These are phyloP conservation scores for Tretioscincus oriximinensis DNA, from an alignment of 2,113 vertebrate genomes.

Conservation along the genomic window DNA sequence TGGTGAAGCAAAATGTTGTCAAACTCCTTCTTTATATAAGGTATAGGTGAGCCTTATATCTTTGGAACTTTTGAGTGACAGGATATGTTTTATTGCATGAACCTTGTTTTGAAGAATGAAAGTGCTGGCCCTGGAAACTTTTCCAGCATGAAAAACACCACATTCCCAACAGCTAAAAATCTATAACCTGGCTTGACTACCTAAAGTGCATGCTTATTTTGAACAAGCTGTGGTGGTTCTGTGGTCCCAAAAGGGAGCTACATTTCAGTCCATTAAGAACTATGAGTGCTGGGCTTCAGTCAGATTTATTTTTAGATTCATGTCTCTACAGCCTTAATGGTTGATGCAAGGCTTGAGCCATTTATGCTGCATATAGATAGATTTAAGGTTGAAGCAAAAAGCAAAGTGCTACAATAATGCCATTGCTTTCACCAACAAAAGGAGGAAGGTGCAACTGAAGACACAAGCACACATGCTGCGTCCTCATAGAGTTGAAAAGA, in stretches of 20 bases:
- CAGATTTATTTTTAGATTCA: conserved; percentile 24
- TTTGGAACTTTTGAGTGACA: neutral
- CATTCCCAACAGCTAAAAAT: conserved; percentile 11
- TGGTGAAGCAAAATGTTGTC: too few relatives aligned
- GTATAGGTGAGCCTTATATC: neutral
- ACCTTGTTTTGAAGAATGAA: neutral
- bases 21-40: too few relatives aligned
- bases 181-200: conserved; percentile 5
- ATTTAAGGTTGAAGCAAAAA: neutral
- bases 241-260: conserved; percentile 3
- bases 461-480: neutral
- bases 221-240: neutral
- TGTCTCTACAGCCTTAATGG: neutral
- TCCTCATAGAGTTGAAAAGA: too few relatives aligned
- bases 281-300: neutral
- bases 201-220: conserved; percentile 6
- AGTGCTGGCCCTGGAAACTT: neutral
- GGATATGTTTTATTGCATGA: neutral
- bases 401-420: neutral
- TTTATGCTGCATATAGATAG: neutral
- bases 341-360: neutral
- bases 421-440: neutral
- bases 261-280: conserved; percentile 33
- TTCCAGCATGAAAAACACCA: neutral
- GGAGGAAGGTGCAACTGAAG: too few relatives aligned